Evolutionary conservation across 2,888 invertebrate species (phyloP).

Genomic region (Apomyelois bistriatella): DNA sequence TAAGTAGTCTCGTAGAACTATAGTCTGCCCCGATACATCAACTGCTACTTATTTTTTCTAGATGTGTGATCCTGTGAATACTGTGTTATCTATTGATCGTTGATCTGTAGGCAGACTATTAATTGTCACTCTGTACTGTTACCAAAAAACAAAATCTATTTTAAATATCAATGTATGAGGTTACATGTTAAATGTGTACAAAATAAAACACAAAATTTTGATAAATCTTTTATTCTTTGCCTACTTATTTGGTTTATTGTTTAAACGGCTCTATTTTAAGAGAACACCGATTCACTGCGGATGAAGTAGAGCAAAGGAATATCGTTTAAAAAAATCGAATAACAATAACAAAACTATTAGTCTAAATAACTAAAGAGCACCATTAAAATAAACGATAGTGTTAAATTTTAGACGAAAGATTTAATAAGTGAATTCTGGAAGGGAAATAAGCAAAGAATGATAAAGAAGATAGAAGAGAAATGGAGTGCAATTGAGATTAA

Average conservation of each 20-base stretch:
- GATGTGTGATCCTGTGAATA: background rate
- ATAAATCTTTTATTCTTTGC: slow-evolving; percentile 19
- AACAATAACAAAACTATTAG: slow-evolving; percentile 46
- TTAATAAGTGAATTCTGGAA: too few relatives aligned
- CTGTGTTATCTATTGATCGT: background rate
- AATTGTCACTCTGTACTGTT: slow-evolving; percentile 56
- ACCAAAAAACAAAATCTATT: slow-evolving; percentile 68
- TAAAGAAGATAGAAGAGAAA: too few relatives aligned
- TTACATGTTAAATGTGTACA: slow-evolving; percentile 69
- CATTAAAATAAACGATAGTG: slow-evolving; percentile 37
- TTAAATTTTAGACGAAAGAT: too few relatives aligned
- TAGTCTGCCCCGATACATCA: slow-evolving; percentile 1
- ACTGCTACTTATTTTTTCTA: background rate
- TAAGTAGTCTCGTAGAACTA: slow-evolving; percentile 16
- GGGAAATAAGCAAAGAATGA: too few relatives aligned
- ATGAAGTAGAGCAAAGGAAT: slow-evolving; percentile 2
- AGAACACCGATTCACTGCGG: background rate
- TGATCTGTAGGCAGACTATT: slow-evolving; percentile 25
- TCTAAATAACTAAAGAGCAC: slow-evolving; percentile 48
- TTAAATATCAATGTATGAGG: slow-evolving; percentile 76
- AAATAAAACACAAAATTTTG: slow-evolving; percentile 52
- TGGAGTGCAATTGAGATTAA: too few relatives aligned
- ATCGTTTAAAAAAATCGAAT: slow-evolving; percentile 18
- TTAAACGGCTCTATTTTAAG: background rate
- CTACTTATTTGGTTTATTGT: background rate